phyloP scores from a whole-genome alignment of 2,113 vertebrate species.

The Boulengeromyrus knoepffleri region DNA sequence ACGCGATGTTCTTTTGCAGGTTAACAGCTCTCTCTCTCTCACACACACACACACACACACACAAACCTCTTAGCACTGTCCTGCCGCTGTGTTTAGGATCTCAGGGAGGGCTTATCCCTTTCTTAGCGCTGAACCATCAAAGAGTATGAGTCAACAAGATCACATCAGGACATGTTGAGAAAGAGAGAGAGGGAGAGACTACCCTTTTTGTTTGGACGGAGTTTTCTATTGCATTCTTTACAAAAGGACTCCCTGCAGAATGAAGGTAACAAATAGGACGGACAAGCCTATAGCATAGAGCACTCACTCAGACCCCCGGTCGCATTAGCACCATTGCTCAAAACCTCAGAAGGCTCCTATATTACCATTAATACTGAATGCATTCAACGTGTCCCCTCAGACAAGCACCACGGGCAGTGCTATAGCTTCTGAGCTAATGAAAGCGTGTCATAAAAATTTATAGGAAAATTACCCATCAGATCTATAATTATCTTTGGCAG shows the following conservation, averaged over 20 bases:
- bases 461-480: background rate
- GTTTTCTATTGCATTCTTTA: slow-evolving; percentile 11
- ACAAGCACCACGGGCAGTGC: background rate
- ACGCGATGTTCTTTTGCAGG: background rate
- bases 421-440: background rate
- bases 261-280: background rate
- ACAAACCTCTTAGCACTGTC: background rate
- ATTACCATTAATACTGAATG: background rate
- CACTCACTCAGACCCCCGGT: background rate
- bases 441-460: slow-evolving; percentile 1
- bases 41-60: background rate
- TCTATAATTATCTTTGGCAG: slow-evolving; percentile 11
- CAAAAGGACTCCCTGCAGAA: background rate
- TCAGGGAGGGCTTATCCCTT: slow-evolving; percentile 13
- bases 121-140: slow-evolving; percentile 17
- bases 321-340: background rate
- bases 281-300: background rate
- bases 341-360: background rate
- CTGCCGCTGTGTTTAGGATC: slow-evolving; percentile 7
- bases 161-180: slow-evolving; percentile 4
- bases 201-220: slow-evolving; percentile 2
- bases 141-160: slow-evolving; percentile 16
- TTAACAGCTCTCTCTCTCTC: background rate
- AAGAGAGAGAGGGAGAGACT: background rate
- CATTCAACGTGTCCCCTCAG: background rate